phyloP scores from a whole-genome alignment of 2,888 invertebrate species.

The Tortricodes alternella region DNA sequence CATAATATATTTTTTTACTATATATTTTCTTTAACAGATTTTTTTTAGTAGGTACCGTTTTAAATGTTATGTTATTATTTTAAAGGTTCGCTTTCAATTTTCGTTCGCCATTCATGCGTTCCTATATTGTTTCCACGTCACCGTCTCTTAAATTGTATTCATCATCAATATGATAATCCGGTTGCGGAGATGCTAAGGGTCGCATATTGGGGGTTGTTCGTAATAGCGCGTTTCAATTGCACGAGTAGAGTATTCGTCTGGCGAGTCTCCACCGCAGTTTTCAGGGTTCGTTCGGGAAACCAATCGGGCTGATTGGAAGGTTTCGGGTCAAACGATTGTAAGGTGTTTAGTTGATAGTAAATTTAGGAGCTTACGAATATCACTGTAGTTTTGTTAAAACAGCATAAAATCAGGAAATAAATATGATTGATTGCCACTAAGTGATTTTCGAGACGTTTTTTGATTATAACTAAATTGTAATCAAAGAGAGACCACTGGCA shows the following conservation, averaged over 20 bases:
- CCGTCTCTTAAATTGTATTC: neutral
- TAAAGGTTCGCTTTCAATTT: too few species aligned
- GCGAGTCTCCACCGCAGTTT: neutral
- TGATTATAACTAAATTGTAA: too few species aligned
- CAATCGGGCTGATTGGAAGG: constrained; percentile 8
- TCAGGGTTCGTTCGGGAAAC: neutral
- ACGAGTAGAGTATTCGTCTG: neutral
- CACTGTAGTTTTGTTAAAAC: too few species aligned
- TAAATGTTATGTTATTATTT: too few species aligned
- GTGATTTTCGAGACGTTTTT: too few species aligned
- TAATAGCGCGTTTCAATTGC: constrained; percentile 12
- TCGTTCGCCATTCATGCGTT: too few species aligned
- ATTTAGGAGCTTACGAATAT: neutral
- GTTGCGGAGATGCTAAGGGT: neutral
- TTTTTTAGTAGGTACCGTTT: too few species aligned
- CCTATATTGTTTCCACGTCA: neutral
- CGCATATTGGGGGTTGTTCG: constrained; percentile 2
- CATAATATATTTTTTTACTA: too few species aligned
- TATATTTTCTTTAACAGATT: too few species aligned
- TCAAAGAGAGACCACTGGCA: too few species aligned
- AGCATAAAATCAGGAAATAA: too few species aligned
- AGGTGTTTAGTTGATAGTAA: constrained; percentile 3
- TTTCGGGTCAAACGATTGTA: neutral
- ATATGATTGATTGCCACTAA: too few species aligned
- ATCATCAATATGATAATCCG: constrained; percentile 20